Base-by-base conservation (phyloP, 2,113 vertebrate species). In the Orthochromis indermauri region DNA sequence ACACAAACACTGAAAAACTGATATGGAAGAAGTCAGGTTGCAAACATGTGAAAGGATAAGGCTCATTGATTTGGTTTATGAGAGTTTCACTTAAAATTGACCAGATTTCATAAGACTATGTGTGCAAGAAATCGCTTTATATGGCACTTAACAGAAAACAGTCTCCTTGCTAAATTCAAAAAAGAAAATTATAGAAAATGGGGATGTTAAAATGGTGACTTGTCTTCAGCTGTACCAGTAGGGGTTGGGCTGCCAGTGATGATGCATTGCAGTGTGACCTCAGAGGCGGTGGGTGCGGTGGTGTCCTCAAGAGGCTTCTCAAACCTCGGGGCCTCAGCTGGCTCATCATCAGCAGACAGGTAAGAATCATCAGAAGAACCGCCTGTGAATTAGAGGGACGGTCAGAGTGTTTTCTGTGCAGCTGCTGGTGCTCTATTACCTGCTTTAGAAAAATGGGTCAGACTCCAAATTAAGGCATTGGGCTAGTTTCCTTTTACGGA, bases 351-450 rank as follows among this genome's bases (percentile, higher is more conserved):
- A 13, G 97, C 97, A 3, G 97, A 98, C 88, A 97, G 96, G 1
- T 97, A 97, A 28, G 97, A 97, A 88, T 98, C 97, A 1, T 98
- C 97, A 0, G 97, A 98, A 3, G 97, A 98, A 90, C 97, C 97
- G 92, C 94, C 90, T 96, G 86, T 33, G 66, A 80, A 71, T 10
- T 11, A 68, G 3, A 84, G n/a, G 40, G 5, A 81, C 10, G 11
- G 45, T 78, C 73, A 49, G 37, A 73, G 68, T 31, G 42, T 78
- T 3, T 31, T 55, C 82, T 19, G 53, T 6, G 71, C 19, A 37
- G 53, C n/a, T 47, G 17, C 17, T 8, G 19, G 17, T 1, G 19
- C 13, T n/a, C 24, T 31, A 3, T 33, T 21, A 79, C 24, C 66
- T 61, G 59, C 12, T 80, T 86, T 83, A 31, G 7, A 28, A 81